Evolutionary conservation across 2,113 vertebrate genomes (phyloP), one percentile per base, ranked within the genome.

Genomic region (Trinectes maculatus): DNA sequence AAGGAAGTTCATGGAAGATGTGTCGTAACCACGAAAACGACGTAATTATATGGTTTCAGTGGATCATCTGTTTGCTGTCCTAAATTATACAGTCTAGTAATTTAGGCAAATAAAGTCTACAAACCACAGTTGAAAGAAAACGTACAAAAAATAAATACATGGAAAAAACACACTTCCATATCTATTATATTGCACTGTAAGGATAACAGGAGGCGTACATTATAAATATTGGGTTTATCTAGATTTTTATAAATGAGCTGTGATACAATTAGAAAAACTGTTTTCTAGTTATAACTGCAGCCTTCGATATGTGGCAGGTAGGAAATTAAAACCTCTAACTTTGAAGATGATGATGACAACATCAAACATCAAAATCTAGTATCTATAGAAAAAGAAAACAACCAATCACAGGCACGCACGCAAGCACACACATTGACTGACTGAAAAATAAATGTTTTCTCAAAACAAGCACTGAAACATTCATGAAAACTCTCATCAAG

Each of bases 301-400:
- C 29, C 37, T 57, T 71, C 71, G 74, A 37, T 55, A 48, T 47
- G 63, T 34, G 51, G 37, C 26, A 55, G 36, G 49, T 74, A 63
- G 42, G 44, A 65, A 73, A 71, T 68, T 59, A 62, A 72, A 84
- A 40, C 40, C 33, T 51, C 37, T 61, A 13, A 46, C 34, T 49
- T 28, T 67, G 65, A 77, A 53, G 47, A 59, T 72, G 66, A 58
- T 21, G 54, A 63, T 54, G 74, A 79, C 66, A 70, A 52, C 69
- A 63, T 75, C 71, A 74, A 71, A 72, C 66, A 78, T n/a, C n/a
- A n/a, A n/a, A n/a, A n/a, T n/a, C n/a, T n/a, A n/a, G n/a, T n/a
- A n/a, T n/a, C n/a, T n/a, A n/a, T n/a, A n/a, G n/a, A n/a, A n/a
- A n/a, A n/a, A n/a, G n/a, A n/a, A n/a, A n/a, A n/a, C n/a, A n/a